phyloP scores from a whole-genome alignment of 2,888 invertebrate genomes.

The Nycteola revayana region DNA sequence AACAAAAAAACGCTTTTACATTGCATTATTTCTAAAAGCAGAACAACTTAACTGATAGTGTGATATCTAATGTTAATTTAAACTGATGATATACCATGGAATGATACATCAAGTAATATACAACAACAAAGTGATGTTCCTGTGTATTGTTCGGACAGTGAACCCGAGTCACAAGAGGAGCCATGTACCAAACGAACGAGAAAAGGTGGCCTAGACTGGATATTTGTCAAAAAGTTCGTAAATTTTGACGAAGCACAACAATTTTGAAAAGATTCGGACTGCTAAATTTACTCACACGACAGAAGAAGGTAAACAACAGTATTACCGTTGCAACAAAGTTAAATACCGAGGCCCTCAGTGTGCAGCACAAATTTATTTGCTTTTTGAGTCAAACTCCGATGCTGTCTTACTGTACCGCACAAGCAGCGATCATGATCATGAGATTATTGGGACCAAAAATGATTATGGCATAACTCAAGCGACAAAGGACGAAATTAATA shows the following conservation, averaged over 20 bases:
- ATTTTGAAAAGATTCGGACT: not conserved
- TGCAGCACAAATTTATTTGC: slow-evolving; percentile 2
- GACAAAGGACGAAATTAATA: too few relatives aligned
- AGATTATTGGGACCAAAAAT: slow-evolving; percentile 1
- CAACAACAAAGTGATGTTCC: not conserved
- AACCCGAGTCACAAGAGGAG: not conserved
- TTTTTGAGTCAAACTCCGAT: slow-evolving; percentile 1
- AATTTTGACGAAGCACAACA: not conserved
- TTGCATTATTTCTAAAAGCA: slow-evolving; percentile 1
- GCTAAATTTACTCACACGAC: not conserved
- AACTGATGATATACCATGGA: too few relatives aligned
- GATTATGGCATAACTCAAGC: not conserved
- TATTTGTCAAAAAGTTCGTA: not conserved
- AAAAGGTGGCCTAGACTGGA: not conserved
- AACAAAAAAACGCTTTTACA: not conserved
- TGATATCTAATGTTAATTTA: not conserved
- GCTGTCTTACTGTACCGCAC: slow-evolving; percentile 1
- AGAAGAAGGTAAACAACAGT: not conserved
- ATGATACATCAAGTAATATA: not conserved
- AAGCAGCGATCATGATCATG: not conserved
- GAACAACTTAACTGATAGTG: not conserved
- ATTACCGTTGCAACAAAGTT: not conserved
- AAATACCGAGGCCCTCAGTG: not conserved
- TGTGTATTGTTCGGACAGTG: not conserved
- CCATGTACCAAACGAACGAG: not conserved